Base-by-base conservation (phyloP, 2,888 invertebrate genomes). In the Gasteruption jaculator region DNA sequence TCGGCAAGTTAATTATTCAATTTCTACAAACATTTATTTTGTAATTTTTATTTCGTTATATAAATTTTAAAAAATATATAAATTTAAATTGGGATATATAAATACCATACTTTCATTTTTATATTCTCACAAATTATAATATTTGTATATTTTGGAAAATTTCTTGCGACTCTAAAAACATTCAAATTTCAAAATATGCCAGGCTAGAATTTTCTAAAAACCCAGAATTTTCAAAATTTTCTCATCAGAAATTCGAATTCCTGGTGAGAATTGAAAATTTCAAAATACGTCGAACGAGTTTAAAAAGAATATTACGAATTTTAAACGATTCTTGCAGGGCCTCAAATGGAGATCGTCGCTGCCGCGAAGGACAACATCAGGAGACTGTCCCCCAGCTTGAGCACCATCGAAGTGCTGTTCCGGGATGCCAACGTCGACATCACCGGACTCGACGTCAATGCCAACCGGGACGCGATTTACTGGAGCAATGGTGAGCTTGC, bases 361-460 rank as follows among this genome's bases (percentile, higher is more conserved):
- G 60, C 59, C 0, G 57, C 61, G 5, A 51, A 52, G 11, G 49
- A 54, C 5, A 62, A 68, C 31, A 65, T 73, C 7, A 58, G 67
- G 31, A 62, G 49, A 21, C 53, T 62, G 16, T 55, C 66, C 0
- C 41, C 51, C 5, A 52, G 45, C 30, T 46, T 62, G 2, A 51
- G 47, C 3, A 43, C 53, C 15, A 52, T 64, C n/a, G 51, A 65
- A 29, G 42, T 67, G 1, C 31, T 70, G 5, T 48, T 57, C 27
- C 49, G 46, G 8, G 54, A 61, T 19, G 33, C 53, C 2, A 53
- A 53, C 12, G 29, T 42, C 5, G 53, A 55, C 38, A 74, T 82
- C 33, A 70, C 71, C 5, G 79, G 80, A 4, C 54, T 83, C 31
- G 82, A 80, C 50, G 60, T 79, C 7, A 72, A 77, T 43, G 54